Conservation (phyloP, 2,113 vertebrate species). For the Chaenocephalus aceratus region DNA sequence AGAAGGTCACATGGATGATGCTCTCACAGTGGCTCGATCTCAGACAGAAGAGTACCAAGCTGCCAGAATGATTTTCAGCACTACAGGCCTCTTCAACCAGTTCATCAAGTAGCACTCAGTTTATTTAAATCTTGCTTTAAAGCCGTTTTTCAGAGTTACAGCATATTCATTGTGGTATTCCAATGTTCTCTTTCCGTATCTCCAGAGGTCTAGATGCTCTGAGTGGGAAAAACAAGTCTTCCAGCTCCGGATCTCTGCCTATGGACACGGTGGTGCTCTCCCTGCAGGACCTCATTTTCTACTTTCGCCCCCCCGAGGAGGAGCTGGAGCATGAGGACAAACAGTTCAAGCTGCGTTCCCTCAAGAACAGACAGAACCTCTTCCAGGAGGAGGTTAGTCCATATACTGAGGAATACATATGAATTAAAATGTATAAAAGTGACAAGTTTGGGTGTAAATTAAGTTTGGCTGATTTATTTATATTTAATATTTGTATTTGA, state of each 20-base stretch:
- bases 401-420: background rate
- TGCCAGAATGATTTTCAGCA: slow-evolving; percentile 93
- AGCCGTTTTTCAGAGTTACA: background rate
- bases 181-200: slow-evolving; percentile 1
- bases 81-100: slow-evolving; percentile 89
- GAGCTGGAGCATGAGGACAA: slow-evolving; percentile 94
- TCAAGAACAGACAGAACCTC: slow-evolving; percentile 93
- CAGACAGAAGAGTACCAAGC: slow-evolving; percentile 93
- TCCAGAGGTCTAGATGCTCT: slow-evolving; percentile 90
- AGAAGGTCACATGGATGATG: slow-evolving; percentile 96
- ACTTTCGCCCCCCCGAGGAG: slow-evolving; percentile 92
- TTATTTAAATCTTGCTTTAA: background rate
- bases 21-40: slow-evolving; percentile 90
- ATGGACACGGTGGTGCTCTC: slow-evolving; percentile 90
- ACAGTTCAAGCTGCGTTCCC: slow-evolving; percentile 91
- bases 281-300: slow-evolving; percentile 93
- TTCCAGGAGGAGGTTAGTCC: slow-evolving; percentile 92
- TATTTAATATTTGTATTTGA: background rate
- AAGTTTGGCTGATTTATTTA: slow-evolving; percentile 3
- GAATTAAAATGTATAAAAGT: background rate
- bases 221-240: slow-evolving; percentile 88
- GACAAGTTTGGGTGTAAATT: background rate
- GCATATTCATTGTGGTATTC: background rate
- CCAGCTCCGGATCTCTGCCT: slow-evolving; percentile 82
- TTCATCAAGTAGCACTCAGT: slow-evolving; percentile 89